A percentile compares a stretch with the other conserved stretches of the same genome.
Evolutionary conservation across 2,113 vertebrate species (phyloP).

Genomic region (Myodes glareolus): DNA sequence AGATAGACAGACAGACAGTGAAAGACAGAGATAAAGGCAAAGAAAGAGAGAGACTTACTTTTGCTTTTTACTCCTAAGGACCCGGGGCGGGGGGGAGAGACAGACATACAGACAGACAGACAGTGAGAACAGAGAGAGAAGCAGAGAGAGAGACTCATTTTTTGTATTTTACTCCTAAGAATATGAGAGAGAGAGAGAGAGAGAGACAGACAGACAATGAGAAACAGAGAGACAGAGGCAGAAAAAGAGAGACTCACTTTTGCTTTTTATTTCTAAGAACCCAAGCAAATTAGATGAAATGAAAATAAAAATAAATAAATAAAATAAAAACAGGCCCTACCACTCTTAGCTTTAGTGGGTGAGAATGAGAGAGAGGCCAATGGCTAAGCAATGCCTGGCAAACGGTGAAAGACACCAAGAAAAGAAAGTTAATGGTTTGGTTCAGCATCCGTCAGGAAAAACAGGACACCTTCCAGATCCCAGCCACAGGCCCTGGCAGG

Average conservation of each 20-base stretch:
- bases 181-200: neutral
- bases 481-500: constrained; percentile 78
- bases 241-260: neutral
- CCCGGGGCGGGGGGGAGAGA: too few relatives aligned
- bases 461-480: constrained; percentile 51
- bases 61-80: neutral
- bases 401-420: neutral
- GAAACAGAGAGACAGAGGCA: too few relatives aligned
- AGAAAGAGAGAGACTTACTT: neutral
- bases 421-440: neutral
- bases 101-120: too few relatives aligned
- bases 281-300: constrained; percentile 10
- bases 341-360: neutral
- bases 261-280: neutral
- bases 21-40: too few relatives aligned
- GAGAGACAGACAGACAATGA: too few relatives aligned
- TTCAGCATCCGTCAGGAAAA: constrained; percentile 33
- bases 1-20: too few relatives aligned
- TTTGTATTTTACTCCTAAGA: neutral
- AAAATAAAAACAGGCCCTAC: neutral
- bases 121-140: too few relatives aligned
- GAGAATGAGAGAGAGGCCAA: neutral
- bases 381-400: accelerated
- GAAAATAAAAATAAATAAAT: neutral
- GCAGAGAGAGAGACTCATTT: too few relatives aligned